Conservation (phyloP, 2,888 invertebrate genomes). For the Polylopha cassiicola region DNA sequence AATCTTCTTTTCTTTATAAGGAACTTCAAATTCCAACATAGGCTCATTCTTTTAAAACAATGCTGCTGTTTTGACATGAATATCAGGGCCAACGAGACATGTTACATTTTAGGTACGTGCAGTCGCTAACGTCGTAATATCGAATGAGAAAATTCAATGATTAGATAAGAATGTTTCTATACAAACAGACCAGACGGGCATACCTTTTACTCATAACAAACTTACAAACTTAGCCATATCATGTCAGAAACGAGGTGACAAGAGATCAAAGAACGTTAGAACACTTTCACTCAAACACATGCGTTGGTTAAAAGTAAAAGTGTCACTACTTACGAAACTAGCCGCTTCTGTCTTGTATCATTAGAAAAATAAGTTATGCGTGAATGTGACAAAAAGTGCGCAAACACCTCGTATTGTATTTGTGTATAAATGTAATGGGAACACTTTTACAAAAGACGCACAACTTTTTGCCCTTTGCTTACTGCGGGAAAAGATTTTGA, state of each 20-base stretch:
- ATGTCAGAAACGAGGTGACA: constrained; percentile 27
- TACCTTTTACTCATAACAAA: too few species aligned
- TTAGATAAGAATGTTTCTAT: too few species aligned
- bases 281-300: constrained; percentile 36
- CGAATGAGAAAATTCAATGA: too few species aligned
- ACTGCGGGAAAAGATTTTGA: constrained; percentile 14
- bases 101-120: too few species aligned
- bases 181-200: too few species aligned
- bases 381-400: constrained; percentile 19
- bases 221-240: constrained; percentile 10
- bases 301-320: constrained; percentile 52
- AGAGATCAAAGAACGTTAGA: constrained; percentile 30
- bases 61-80: too few species aligned
- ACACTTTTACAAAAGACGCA: constrained; percentile 19
- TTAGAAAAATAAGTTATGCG: constrained; percentile 30
- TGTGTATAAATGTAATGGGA: constrained; percentile 18
- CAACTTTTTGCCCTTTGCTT: constrained; percentile 20
- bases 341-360: constrained; percentile 33
- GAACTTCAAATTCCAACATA: too few species aligned
- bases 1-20: too few species aligned
- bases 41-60: too few species aligned
- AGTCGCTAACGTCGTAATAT: too few species aligned
- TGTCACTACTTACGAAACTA: constrained; percentile 47
- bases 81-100: too few species aligned
- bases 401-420: constrained; percentile 15